phyloP scores from a whole-genome alignment of 2,113 vertebrate genomes.

The Chaenocephalus aceratus region DNA sequence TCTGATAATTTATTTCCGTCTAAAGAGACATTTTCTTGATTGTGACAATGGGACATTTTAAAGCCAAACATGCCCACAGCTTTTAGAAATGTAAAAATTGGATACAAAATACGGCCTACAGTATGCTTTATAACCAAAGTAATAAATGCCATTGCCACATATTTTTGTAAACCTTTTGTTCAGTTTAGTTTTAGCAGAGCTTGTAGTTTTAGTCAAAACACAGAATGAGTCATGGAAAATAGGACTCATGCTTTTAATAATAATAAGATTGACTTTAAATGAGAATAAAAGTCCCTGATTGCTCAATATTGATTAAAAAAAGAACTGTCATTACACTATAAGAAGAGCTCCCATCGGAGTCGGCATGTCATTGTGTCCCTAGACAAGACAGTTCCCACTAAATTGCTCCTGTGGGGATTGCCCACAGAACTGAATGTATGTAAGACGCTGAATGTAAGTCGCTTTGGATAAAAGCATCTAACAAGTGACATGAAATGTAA shows the following conservation, averaged over 20 bases:
- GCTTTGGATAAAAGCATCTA: no score
- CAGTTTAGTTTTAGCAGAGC: conserved; percentile 3
- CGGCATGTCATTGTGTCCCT: no score
- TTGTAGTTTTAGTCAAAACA: conserved; percentile 22
- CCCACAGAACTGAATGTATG: no score
- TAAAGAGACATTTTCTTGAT: background rate
- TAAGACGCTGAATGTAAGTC: no score
- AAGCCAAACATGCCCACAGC: background rate
- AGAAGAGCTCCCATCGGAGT: background rate
- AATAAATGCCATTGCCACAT: background rate
- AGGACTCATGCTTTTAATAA: background rate
- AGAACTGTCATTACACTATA: no score
- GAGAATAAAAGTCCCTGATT: background rate
- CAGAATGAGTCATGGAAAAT: conserved; percentile 33
- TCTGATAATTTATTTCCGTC: background rate
- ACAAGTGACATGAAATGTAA: no score
- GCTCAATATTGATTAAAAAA: background rate
- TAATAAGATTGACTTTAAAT: background rate
- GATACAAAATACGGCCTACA: background rate
- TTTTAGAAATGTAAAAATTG: background rate
- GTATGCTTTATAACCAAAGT: background rate
- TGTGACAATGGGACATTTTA: background rate
- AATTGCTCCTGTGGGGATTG: no score
- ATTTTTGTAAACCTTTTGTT: conserved; percentile 14
- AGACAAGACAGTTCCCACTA: no score